Conservation (phyloP, 2,797 vertebrate genomes). For the Dallia pectoralis region DNA sequence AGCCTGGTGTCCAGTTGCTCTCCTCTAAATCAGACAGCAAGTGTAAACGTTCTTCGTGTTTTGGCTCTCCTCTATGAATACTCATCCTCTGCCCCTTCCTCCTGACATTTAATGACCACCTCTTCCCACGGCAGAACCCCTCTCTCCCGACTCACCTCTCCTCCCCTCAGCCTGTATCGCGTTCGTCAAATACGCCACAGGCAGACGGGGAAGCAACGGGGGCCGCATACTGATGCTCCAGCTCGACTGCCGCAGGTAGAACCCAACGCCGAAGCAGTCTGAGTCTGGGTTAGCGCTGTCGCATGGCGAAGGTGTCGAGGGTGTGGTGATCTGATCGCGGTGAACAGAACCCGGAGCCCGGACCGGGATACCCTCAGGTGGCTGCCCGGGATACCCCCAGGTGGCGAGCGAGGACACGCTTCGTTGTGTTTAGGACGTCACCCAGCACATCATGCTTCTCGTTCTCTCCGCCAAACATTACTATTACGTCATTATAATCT, state of each 20-base stretch:
- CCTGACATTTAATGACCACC: constrained; percentile 12
- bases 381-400: neutral
- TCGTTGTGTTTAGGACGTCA: neutral
- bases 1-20: neutral
- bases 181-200: constrained; percentile 40
- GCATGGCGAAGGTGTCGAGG: constrained; percentile 42
- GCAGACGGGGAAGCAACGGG: constrained; percentile 48
- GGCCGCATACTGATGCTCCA: constrained; percentile 63
- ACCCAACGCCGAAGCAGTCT: constrained; percentile 46
- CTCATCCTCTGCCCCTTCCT: neutral
- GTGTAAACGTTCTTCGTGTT: constrained; percentile 17
- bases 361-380: neutral
- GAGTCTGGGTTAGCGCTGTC: constrained; percentile 17
- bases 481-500: constrained; percentile 47
- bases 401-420: neutral
- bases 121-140: constrained; percentile 13
- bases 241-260: constrained; percentile 45
- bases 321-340: neutral
- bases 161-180: constrained; percentile 35
- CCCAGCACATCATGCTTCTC: constrained; percentile 37
- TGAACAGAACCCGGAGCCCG: neutral
- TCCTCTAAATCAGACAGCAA: neutral
- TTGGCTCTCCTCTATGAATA: neutral
- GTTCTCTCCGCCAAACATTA: neutral
- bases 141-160: constrained; percentile 26